A percentile compares a stretch with the other conserved stretches of the same genome.
Evolutionary conservation across 2,888 invertebrate species (phyloP).

Genomic region (Cosmia pyralina): DNA sequence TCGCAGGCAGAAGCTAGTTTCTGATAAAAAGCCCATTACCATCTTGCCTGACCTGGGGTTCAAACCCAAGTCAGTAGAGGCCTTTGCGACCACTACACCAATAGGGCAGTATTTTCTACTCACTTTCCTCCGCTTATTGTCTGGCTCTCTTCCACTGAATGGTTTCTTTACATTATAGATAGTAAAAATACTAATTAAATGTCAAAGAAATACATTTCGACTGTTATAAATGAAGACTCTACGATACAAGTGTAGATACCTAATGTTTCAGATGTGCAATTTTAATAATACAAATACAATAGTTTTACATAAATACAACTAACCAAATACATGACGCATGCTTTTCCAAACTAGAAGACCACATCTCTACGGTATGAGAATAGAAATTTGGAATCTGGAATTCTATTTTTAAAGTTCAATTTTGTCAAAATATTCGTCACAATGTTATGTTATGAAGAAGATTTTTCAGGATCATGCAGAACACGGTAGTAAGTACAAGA

Average conservation of each 20-base stretch:
- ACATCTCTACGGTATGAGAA: constrained; percentile 63
- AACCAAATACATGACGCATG: constrained; percentile 50
- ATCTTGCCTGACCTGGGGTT: no score
- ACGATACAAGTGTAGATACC: background rate
- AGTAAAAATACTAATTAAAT: background rate
- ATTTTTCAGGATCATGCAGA: constrained; percentile 5
- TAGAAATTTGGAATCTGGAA: constrained; percentile 54
- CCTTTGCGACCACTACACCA: no score
- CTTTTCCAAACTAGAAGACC: constrained; percentile 49
- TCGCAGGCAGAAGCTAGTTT: background rate
- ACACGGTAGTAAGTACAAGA: background rate
- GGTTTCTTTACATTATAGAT: background rate
- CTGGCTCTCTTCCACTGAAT: background rate
- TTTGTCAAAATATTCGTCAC: no score
- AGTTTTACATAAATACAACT: background rate
- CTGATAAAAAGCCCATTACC: background rate
- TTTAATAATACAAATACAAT: constrained; percentile 17
- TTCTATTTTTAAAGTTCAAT: no score
- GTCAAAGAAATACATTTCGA: background rate
- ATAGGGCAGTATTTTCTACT: background rate
- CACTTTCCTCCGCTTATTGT: background rate
- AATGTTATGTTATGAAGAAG: background rate
- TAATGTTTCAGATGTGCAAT: background rate
- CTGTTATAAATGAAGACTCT: background rate
- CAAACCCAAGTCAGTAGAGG: no score